phyloP scores from a whole-genome alignment of 2,888 invertebrate genomes.

The Hecatera dysodea region DNA sequence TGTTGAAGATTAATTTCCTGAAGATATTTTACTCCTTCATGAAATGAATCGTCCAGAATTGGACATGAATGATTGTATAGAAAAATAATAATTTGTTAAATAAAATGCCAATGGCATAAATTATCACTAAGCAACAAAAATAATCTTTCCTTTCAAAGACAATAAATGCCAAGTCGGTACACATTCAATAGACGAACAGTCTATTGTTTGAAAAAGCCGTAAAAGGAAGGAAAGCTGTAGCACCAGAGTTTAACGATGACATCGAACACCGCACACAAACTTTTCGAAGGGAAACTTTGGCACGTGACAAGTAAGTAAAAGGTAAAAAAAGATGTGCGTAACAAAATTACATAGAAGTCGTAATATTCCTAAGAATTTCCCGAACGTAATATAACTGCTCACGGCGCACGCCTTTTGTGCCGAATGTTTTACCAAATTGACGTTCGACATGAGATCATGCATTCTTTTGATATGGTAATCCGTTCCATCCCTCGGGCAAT shows the following conservation, averaged over 20 bases:
- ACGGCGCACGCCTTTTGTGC: conserved; percentile 75
- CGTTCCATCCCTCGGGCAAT: conserved; percentile 81
- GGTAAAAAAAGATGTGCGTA: conserved; percentile 46
- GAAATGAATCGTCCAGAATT: too few relatives aligned
- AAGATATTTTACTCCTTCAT: too few relatives aligned
- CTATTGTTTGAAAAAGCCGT: conserved; percentile 39
- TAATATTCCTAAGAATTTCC: conserved; percentile 72
- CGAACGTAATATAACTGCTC: conserved; percentile 74
- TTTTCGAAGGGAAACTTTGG: conserved; percentile 52
- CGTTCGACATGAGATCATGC: conserved; percentile 83
- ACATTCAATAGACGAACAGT: conserved; percentile 5
- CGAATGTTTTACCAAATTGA: conserved; percentile 86
- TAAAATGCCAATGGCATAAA: background rate
- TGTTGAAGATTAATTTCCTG: too few relatives aligned
- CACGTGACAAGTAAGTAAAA: conserved; percentile 56
- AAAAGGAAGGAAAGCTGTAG: conserved; percentile 5
- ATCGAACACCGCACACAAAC: conserved; percentile 47
- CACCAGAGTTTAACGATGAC: conserved; percentile 57
- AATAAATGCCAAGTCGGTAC: conserved; percentile 24
- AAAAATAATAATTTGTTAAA: background rate
- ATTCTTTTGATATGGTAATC: conserved; percentile 90
- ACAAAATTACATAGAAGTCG: conserved; percentile 67
- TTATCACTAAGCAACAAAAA: conserved; percentile 4
- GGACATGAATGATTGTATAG: too few relatives aligned
- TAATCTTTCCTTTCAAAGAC: conserved; percentile 27